Evolutionary conservation across 2,888 invertebrate genomes (phyloP).

Genomic region (Acanthococcus lagerstroemiae): DNA sequence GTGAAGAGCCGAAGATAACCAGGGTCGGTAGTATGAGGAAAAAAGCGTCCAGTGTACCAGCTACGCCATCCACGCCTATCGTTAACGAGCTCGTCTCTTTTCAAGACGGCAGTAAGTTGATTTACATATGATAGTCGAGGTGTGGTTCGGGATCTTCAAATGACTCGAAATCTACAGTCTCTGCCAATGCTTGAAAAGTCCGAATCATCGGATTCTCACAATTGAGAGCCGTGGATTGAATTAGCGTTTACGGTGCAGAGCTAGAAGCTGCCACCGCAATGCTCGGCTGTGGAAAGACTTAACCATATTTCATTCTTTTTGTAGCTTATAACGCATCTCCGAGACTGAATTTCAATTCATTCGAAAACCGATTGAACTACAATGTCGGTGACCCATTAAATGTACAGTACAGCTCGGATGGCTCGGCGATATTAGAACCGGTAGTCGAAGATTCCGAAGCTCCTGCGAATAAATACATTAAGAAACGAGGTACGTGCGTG

Average conservation of each 20-base stretch:
- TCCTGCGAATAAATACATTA: slow-evolving; percentile 5
- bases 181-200: background rate
- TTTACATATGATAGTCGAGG: background rate
- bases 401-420: slow-evolving; percentile 17
- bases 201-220: background rate
- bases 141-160: too few relatives aligned
- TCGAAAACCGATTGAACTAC: slow-evolving; percentile 12
- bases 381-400: background rate
- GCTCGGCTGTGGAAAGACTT: too few relatives aligned
- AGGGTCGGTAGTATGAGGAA: slow-evolving; percentile 50
- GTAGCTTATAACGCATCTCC: slow-evolving; percentile 18
- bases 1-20: slow-evolving; percentile 47
- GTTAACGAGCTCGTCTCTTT: slow-evolving; percentile 48
- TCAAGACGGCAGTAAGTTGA: background rate
- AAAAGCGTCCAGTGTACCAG: slow-evolving; percentile 78
- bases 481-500: slow-evolving; percentile 20
- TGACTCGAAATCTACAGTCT: background rate
- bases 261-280: too few relatives aligned
- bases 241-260: too few relatives aligned
- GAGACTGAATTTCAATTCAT: slow-evolving; percentile 3
- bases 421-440: slow-evolving; percentile 9
- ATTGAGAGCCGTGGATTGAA: too few relatives aligned
- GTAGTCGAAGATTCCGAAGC: slow-evolving; percentile 18
- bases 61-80: slow-evolving; percentile 74
- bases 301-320: background rate